phyloP scores from a whole-genome alignment of 1,140 invertebrate species.

The Pachyrhynchus sulphureomaculatus region DNA sequence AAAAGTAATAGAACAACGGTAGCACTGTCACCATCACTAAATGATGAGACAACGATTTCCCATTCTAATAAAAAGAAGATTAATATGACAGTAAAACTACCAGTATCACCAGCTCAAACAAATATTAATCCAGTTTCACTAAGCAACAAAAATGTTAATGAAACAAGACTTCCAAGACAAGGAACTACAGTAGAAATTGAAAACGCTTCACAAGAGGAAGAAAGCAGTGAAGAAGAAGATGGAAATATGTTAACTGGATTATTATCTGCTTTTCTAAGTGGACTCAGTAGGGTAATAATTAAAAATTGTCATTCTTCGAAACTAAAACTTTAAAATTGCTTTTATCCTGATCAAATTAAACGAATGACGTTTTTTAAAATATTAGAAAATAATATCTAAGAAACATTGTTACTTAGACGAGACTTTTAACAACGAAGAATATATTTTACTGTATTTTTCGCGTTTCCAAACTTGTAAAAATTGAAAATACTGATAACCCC shows the following conservation, averaged over 20 bases:
- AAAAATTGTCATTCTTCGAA: background rate
- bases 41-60: no score
- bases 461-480: no score
- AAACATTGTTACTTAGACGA: no score
- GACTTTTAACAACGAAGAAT: no score
- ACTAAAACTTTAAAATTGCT: background rate
- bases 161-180: slow-evolving; percentile 25
- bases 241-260: slow-evolving; percentile 44
- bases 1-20: no score
- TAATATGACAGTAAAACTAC: background rate
- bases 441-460: no score
- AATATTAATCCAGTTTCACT: background rate
- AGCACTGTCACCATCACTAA: no score
- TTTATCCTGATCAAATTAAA: background rate
- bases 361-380: no score
- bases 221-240: slow-evolving; percentile 34
- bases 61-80: no score
- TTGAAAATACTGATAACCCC: no score
- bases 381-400: no score
- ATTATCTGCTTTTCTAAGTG: slow-evolving; percentile 50
- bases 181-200: no score
- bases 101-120: background rate
- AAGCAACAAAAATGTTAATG: slow-evolving; percentile 8
- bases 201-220: slow-evolving; percentile 26
- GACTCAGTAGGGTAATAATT: slow-evolving; percentile 50